Percentiles rank a stretch among this genome's conserved stretches.
Evolutionary conservation across 1,140 invertebrate genomes (phyloP).

Genomic region (Vanessa atalanta): DNA sequence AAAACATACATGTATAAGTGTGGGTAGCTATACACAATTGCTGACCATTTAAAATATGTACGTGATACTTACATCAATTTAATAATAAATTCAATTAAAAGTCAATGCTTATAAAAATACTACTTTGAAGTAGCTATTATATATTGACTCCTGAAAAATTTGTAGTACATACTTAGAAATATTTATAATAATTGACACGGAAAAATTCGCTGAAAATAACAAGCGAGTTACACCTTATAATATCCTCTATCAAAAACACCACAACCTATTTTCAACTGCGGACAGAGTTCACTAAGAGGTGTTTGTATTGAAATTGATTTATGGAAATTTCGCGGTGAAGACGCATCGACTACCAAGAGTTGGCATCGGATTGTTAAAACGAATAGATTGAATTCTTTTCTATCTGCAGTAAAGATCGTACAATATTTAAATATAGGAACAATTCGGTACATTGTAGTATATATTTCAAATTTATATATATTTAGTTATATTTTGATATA

Average conservation of each 20-base stretch:
- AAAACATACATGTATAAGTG: no score
- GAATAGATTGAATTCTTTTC: constrained; percentile 47
- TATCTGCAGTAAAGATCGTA: constrained; percentile 6
- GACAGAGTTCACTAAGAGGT: constrained; percentile 78
- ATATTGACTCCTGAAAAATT: no score
- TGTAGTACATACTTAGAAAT: no score
- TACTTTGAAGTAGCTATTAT: no score
- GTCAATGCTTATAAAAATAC: no score
- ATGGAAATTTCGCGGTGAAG: constrained; percentile 74
- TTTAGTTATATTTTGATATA: not conserved
- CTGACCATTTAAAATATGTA: no score
- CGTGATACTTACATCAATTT: no score
- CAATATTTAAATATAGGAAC: constrained; percentile 13
- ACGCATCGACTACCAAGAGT: constrained; percentile 55
- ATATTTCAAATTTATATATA: not conserved
- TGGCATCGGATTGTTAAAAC: constrained; percentile 59
- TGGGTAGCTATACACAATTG: no score
- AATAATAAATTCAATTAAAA: no score
- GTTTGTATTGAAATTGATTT: constrained; percentile 80
- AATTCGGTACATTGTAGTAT: not conserved
- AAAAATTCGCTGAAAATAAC: no score
- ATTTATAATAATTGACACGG: no score
- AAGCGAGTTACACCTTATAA: not conserved
- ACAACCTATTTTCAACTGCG: constrained; percentile 45
- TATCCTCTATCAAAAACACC: constrained; percentile 35